Conservation (phyloP, 1,140 invertebrate genomes). For the Dryas iulia region DNA sequence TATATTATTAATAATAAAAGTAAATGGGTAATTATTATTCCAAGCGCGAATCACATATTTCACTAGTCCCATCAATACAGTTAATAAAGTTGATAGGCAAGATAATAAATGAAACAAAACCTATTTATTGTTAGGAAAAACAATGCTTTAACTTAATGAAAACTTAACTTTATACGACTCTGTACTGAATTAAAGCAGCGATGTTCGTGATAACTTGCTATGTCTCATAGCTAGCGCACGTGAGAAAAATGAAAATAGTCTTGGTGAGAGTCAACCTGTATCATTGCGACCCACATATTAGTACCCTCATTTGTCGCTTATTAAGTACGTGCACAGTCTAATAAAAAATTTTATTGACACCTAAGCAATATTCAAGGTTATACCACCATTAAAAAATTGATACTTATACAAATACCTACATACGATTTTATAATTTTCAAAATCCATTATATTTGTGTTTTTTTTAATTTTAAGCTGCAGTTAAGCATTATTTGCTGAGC, state of each 20-base stretch:
- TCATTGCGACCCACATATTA: slow-evolving; percentile 4
- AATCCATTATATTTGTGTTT: too few species aligned
- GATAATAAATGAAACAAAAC: slow-evolving; percentile 21
- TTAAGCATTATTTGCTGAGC: too few species aligned
- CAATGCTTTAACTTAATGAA: slow-evolving; percentile 35
- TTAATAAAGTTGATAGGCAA: slow-evolving; percentile 20
- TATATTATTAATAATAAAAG: too few species aligned
- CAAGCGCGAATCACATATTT: slow-evolving; percentile 5
- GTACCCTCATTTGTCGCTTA: slow-evolving; percentile 14
- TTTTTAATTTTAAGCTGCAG: too few species aligned
- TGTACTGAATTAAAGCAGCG: slow-evolving; percentile 36
- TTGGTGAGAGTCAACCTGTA: slow-evolving; percentile 4
- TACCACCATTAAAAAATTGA: background rate
- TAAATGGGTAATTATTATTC: too few species aligned
- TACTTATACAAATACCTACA: too few species aligned
- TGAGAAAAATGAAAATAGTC: slow-evolving; percentile 38
- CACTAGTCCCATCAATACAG: slow-evolving; percentile 9
- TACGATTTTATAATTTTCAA: background rate
- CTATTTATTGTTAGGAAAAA: slow-evolving; percentile 20
- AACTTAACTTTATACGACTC: slow-evolving; percentile 32
- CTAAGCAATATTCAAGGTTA: background rate
- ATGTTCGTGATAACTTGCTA: slow-evolving; percentile 36
- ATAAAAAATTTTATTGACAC: background rate
- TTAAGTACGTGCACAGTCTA: slow-evolving; percentile 5
- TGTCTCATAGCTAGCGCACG: slow-evolving; percentile 48